Evolutionary conservation across 2,888 invertebrate species (phyloP).

Genomic region (Alsophila aescularia): DNA sequence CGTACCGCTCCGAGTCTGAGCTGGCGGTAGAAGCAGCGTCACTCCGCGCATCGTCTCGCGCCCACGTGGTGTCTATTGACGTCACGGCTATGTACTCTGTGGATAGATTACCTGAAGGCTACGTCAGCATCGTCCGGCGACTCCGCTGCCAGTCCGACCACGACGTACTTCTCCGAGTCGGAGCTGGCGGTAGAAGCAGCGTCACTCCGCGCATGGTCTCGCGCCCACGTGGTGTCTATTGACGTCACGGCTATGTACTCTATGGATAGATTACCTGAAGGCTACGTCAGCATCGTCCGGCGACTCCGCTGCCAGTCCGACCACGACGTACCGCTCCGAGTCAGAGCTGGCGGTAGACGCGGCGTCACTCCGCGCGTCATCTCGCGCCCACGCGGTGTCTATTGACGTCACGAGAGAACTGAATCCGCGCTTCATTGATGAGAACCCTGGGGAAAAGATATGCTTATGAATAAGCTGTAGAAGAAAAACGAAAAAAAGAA

Average conservation of each 20-base stretch:
- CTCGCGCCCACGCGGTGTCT: slow-evolving; percentile 91
- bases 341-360: slow-evolving; percentile 94
- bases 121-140: slow-evolving; percentile 88
- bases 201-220: no score
- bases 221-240: slow-evolving; percentile 91
- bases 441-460: slow-evolving; percentile 80
- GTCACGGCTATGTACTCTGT: no score
- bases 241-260: no score
- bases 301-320: slow-evolving; percentile 87
- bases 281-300: slow-evolving; percentile 89
- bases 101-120: slow-evolving; percentile 83
- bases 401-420: slow-evolving; percentile 92
- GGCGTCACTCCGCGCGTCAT: slow-evolving; percentile 88
- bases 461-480: no score
- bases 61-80: no score
- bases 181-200: no score
- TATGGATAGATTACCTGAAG: slow-evolving; percentile 87
- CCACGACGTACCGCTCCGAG: slow-evolving; percentile 93
- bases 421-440: slow-evolving; percentile 93
- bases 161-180: slow-evolving; percentile 94
- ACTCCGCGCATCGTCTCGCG: no score
- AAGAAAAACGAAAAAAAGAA: no score
- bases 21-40: no score
- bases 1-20: no score
- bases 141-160: slow-evolving; percentile 86